Conservation (phyloP, 2,113 vertebrate genomes). For the Passer domesticus region DNA sequence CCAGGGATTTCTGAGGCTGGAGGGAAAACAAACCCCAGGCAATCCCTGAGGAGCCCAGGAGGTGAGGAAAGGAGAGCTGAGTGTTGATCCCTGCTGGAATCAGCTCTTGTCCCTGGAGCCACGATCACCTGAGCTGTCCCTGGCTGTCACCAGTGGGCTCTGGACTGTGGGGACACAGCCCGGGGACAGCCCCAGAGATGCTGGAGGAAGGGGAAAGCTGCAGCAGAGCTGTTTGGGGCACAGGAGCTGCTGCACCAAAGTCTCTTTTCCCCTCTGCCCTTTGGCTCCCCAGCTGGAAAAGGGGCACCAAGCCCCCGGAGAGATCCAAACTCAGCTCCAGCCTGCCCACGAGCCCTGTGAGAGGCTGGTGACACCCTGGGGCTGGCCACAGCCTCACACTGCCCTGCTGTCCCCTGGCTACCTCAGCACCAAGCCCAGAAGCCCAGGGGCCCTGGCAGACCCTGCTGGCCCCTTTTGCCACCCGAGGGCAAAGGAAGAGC, state of each 20-base stretch:
- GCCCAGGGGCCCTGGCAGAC: background rate
- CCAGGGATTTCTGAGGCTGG: background rate
- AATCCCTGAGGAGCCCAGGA: background rate
- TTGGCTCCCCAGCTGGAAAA: background rate
- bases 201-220: background rate
- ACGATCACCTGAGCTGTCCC: background rate
- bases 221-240: background rate
- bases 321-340: background rate
- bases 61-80: background rate
- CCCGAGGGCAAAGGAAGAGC: background rate
- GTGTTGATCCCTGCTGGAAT: background rate
- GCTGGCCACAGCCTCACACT: background rate
- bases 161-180: background rate
- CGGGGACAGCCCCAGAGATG: background rate
- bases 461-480: background rate
- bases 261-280: background rate
- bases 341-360: background rate
- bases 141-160: background rate
- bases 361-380: fast-evolving
- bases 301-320: fast-evolving
- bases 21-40: background rate
- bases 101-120: background rate
- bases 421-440: background rate
- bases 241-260: background rate
- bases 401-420: background rate